Evolutionary conservation across 2,888 invertebrate species (phyloP).

Genomic region (Amorpha juglandis): DNA sequence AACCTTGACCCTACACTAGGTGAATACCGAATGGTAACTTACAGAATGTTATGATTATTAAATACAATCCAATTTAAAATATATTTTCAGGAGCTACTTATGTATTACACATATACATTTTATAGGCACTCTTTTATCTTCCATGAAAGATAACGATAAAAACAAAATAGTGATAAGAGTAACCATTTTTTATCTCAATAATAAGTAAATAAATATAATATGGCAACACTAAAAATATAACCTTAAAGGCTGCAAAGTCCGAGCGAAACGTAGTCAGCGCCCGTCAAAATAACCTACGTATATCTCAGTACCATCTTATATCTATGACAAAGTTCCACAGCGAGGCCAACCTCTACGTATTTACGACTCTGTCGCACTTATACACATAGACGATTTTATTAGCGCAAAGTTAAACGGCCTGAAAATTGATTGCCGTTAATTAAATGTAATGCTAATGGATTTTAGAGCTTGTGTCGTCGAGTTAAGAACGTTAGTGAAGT

Average conservation of each 20-base stretch:
- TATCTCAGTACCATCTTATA: conserved; percentile 45
- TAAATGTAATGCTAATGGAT: conserved; percentile 38
- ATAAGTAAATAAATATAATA: conserved; percentile 7
- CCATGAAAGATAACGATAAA: too few species aligned
- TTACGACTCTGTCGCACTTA: conserved; percentile 57
- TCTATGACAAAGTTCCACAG: conserved; percentile 56
- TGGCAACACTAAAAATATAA: conserved; percentile 71
- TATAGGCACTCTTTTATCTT: too few species aligned
- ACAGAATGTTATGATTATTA: too few species aligned
- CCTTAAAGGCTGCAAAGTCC: conserved; percentile 76
- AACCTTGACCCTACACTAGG: too few species aligned
- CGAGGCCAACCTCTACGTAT: conserved; percentile 41
- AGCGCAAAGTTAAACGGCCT: conserved; percentile 41
- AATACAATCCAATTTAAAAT: too few species aligned
- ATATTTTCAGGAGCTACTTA: too few species aligned
- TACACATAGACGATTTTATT: conserved; percentile 53
- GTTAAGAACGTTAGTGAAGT: conserved; percentile 39
- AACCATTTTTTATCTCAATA: background rate
- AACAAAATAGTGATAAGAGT: too few species aligned
- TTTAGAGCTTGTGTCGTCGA: conserved; percentile 39
- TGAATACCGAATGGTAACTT: too few species aligned
- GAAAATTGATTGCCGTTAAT: conserved; percentile 45
- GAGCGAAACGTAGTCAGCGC: conserved; percentile 66
- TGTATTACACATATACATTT: too few species aligned
- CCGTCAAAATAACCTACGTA: conserved; percentile 60